A percentile compares a stretch with the other conserved stretches of the same genome.
Conservation (phyloP, 1,140 invertebrate genomes). For the Heliconius himera region DNA sequence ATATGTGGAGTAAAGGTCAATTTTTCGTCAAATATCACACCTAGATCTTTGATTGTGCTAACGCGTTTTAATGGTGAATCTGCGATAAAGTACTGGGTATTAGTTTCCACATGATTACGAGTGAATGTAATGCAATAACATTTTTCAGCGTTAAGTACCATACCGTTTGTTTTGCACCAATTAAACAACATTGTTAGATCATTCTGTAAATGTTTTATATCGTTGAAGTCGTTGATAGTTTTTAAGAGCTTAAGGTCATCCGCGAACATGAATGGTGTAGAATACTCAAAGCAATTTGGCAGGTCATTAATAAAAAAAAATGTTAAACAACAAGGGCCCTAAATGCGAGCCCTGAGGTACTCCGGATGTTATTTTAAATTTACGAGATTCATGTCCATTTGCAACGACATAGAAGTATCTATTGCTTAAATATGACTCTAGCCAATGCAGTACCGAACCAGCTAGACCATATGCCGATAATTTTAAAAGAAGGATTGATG, state of each 20-base stretch:
- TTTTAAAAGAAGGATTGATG: background rate
- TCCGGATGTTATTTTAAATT: background rate
- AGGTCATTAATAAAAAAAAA: slow-evolving; percentile 25
- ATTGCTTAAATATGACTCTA: slow-evolving; percentile 2
- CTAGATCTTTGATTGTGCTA: too few relatives aligned
- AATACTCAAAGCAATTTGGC: background rate
- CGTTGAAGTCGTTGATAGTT: background rate
- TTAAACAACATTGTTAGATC: background rate
- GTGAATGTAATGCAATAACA: background rate
- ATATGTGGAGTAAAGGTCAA: too few relatives aligned
- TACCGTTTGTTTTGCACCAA: slow-evolving; percentile 11
- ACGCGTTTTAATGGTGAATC: too few relatives aligned
- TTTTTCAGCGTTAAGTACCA: slow-evolving; percentile 12
- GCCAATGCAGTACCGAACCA: background rate
- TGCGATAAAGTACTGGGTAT: too few relatives aligned
- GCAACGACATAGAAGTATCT: background rate
- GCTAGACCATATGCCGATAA: background rate
- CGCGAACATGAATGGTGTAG: slow-evolving; percentile 7
- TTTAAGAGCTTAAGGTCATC: slow-evolving; percentile 24
- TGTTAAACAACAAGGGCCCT: slow-evolving; percentile 12
- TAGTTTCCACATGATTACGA: background rate
- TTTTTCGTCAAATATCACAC: too few relatives aligned
- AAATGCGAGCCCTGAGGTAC: slow-evolving; percentile 18
- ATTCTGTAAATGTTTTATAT: background rate
- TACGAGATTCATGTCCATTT: slow-evolving; percentile 1